These are phyloP conservation scores for Bovichtus variegatus DNA, from an alignment of 2,797 vertebrate species.

Conservation along the genomic window DNA sequence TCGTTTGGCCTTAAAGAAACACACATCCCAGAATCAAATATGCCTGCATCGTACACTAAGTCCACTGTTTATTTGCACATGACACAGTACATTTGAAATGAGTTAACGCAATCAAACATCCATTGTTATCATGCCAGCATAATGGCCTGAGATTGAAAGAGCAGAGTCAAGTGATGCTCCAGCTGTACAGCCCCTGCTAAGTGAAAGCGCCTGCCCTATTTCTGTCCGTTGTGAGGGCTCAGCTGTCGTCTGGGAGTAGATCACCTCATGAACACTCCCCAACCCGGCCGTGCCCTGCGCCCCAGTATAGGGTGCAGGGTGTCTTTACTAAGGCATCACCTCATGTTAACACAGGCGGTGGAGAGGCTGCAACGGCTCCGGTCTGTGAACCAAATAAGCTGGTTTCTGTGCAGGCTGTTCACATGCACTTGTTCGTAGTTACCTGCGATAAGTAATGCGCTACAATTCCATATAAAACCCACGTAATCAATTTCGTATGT, in stretches of 20 bases:
- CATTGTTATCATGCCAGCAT: conserved; percentile 55
- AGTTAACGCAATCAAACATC: conserved; percentile 48
- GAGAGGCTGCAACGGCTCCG: background rate
- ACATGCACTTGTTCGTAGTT: too few relatives aligned
- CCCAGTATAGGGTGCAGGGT: conserved; percentile 23
- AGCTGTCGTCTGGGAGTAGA: conserved; percentile 82
- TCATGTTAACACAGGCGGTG: conserved; percentile 4
- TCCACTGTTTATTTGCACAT: conserved; percentile 36
- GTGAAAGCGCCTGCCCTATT: conserved; percentile 79
- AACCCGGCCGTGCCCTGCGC: conserved; percentile 10
- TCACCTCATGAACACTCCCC: conserved; percentile 56
- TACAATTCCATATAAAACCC: too few relatives aligned
- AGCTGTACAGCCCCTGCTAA: conserved; percentile 62
- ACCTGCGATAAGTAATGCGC: too few relatives aligned
- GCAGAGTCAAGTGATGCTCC: conserved; percentile 59
- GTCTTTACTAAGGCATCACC: conserved; percentile 31
- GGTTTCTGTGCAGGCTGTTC: background rate
- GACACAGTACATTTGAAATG: conserved; percentile 24
- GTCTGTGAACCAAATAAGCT: background rate
- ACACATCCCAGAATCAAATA: conserved; percentile 43
- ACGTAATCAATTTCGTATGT: too few relatives aligned
- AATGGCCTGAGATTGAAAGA: conserved; percentile 57
- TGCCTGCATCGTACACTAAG: conserved; percentile 29
- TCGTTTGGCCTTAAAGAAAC: conserved; percentile 77
- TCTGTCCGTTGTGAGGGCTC: conserved; percentile 77